Base-by-base conservation (phyloP, 2,888 invertebrate species). In the Rhyacophila evoluta region DNA sequence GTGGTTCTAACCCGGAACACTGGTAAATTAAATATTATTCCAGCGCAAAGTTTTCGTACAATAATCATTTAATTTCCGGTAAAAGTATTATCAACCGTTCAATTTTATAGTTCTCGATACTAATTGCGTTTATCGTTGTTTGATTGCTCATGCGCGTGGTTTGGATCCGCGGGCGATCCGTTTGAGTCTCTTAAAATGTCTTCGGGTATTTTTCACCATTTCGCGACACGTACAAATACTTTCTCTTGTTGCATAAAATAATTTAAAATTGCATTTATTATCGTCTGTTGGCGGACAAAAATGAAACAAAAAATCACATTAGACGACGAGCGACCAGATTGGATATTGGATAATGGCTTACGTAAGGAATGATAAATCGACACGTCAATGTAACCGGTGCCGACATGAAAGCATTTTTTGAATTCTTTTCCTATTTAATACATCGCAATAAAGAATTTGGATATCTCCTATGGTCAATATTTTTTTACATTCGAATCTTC, bases 261-360 rank as follows among this genome's bases (percentile, higher is more conserved):
- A 55, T 55, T 55, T 15, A 19, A 55, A 55, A 55, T 25, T 55
- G 55, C 55, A 55, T 55, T 8, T 19, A 55, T 25, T 55, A 55
- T 55, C 25, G 25, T 2, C 55, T 19, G 55, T 55, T 19, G 55
- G 19, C 55, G 55, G 10, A 19, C 15, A 55, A 12, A 55, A 55
- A 55, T 19, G 55, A 55, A 55, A 55, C 55, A 55, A 55, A 55
- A 55, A 55, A 25, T 25, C 55, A 8, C 55, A 55, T 25, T 55
- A 25, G 55, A 55, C 10, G 25, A 55, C 15, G n/a, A 33, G 29
- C 29, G 55, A 55, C 55, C 15, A 12, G 15, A 55, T 55, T 55
- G 55, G 55, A 55, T 55, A 55, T 55, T 55, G 55, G 55, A 55
- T 55, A 55, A 55, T 55, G 19, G 15, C 19, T 55, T 55, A 55